These are phyloP conservation scores for Temnothorax rugatulus DNA, from an alignment of 2,888 invertebrate genomes.

Conservation along the genomic window DNA sequence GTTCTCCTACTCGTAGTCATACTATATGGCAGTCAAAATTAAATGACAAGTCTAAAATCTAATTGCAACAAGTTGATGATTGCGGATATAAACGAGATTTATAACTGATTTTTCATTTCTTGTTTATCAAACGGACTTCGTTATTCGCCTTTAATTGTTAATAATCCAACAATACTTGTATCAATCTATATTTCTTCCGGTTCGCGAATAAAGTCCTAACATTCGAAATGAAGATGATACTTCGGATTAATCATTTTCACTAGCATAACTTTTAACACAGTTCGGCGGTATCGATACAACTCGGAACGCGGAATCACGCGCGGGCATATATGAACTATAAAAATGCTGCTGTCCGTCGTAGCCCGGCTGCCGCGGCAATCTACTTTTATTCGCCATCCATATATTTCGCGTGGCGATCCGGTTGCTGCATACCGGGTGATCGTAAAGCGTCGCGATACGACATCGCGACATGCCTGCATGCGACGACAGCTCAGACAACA, in stretches of 20 bases:
- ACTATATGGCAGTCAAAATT: background rate
- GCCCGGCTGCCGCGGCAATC: constrained; percentile 63
- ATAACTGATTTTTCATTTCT: background rate
- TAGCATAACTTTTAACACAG: background rate
- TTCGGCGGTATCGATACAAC: background rate
- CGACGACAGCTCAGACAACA: background rate
- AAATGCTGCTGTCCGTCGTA: constrained; percentile 56
- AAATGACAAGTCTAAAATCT: background rate
- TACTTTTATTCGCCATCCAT: constrained; percentile 67
- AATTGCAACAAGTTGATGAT: background rate
- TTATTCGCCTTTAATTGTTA: background rate
- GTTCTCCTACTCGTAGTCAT: background rate
- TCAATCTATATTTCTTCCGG: background rate
- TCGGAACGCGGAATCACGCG: constrained; percentile 23
- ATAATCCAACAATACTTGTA: background rate
- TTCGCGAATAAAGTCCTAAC: background rate
- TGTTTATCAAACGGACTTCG: background rate
- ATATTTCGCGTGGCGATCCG: constrained; percentile 51
- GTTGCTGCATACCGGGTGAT: constrained; percentile 56
- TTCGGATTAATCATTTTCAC: background rate
- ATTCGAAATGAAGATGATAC: background rate
- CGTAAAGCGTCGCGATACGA: constrained; percentile 43
- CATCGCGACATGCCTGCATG: background rate
- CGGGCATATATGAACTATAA: constrained; percentile 51
- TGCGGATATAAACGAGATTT: background rate